Conservation (phyloP, 2,113 vertebrate species). For the Anser cygnoides region DNA sequence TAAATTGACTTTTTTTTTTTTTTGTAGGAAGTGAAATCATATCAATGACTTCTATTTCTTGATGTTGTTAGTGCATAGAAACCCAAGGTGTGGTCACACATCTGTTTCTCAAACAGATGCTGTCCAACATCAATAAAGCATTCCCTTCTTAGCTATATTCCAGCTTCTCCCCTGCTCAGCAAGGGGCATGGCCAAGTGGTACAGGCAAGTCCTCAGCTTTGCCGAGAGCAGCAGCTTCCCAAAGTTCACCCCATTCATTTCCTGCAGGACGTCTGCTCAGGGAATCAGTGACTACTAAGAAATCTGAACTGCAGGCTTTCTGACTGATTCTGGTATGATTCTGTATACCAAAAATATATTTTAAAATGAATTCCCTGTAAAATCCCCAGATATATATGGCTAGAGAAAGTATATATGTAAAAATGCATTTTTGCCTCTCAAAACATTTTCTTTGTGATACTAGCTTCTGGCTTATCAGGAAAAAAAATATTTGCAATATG, state of each 20-base stretch:
- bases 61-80: not conserved
- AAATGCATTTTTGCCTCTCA: not conserved
- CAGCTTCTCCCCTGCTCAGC: not conserved
- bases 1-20: not conserved
- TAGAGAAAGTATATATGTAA: not conserved
- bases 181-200: fast-evolving
- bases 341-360: not conserved
- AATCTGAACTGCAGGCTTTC: not conserved
- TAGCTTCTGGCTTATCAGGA: not conserved
- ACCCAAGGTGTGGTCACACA: not conserved
- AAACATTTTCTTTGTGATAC: not conserved
- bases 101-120: not conserved
- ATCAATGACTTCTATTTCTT: not conserved
- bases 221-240: not conserved
- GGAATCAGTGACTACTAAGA: not conserved
- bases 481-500: not conserved
- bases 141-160: not conserved
- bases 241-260: not conserved
- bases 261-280: not conserved
- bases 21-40: not conserved
- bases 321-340: not conserved
- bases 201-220: not conserved
- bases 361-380: not conserved
- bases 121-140: not conserved
- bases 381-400: fast-evolving